A percentile compares a stretch with the other conserved stretches of the same genome.
Conservation (phyloP, 2,797 vertebrate species). For the Urophycis tenuis region DNA sequence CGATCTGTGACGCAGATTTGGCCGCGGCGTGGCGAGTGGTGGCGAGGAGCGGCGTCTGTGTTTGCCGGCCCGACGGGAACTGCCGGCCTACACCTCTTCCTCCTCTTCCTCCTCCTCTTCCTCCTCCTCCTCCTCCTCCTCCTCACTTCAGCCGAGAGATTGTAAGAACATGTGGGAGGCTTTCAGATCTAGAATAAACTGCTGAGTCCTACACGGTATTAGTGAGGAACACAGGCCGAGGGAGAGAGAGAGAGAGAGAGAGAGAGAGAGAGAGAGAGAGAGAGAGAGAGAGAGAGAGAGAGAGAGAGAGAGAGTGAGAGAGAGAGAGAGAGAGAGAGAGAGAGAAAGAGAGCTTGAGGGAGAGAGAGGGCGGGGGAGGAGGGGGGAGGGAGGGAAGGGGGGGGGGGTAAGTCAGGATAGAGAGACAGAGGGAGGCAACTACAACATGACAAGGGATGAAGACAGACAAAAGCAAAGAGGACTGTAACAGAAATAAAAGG, state of each 20-base stretch:
- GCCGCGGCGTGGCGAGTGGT: not conserved
- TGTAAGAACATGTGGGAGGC: conserved; percentile 38
- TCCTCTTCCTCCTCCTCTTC: not conserved
- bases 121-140: not conserved
- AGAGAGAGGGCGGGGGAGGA: too few relatives aligned
- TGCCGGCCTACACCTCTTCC: not conserved
- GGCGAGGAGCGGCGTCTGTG: not conserved
- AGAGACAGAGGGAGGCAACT: conserved; percentile 7
- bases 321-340: conserved; percentile 4
- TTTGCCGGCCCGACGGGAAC: not conserved
- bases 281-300: too few relatives aligned
- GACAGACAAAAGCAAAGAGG: not conserved
- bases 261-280: not conserved
- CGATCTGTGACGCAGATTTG: not conserved
- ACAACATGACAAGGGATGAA: too few relatives aligned
- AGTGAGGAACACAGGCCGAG: not conserved
- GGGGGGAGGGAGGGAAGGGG: too few relatives aligned
- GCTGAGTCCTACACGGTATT: conserved; percentile 39
- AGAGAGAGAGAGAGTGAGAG: not conserved
- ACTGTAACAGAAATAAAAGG: too few relatives aligned
- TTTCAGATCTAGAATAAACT: conserved; percentile 32
- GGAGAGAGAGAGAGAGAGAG: not conserved
- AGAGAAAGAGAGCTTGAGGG: too few relatives aligned
- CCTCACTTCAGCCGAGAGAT: conserved; percentile 10
- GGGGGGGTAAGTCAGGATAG: not conserved